phyloP scores from a whole-genome alignment of 2,797 vertebrate genomes.

The Artibeus lituratus region DNA sequence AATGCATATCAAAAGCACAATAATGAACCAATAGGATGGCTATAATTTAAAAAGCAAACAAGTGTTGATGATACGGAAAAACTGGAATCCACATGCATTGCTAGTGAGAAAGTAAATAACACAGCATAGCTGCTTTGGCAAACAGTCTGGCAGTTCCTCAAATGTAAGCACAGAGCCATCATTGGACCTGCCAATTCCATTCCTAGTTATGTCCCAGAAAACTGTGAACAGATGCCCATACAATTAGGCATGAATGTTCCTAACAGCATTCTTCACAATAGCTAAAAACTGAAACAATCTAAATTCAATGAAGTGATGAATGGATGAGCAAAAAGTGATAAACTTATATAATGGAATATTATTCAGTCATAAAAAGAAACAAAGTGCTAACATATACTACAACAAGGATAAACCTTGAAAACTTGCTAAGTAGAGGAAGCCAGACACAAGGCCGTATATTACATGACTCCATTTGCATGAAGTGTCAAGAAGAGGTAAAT shows the following conservation, averaged over 20 bases:
- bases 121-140: neutral
- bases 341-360: neutral
- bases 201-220: neutral
- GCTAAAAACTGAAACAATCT: neutral
- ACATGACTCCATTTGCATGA: neutral
- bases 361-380: neutral
- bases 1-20: neutral
- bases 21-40: neutral
- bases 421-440: neutral
- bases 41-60: neutral
- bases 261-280: neutral
- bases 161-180: neutral
- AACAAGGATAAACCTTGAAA: neutral
- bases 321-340: neutral
- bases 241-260: neutral
- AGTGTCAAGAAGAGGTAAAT: neutral
- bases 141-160: neutral
- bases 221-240: neutral
- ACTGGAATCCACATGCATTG: neutral
- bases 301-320: neutral
- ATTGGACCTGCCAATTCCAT: neutral
- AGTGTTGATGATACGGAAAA: neutral
- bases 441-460: neutral
- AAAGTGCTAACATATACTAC: neutral
- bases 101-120: neutral